Base-by-base conservation (phyloP, 1,140 invertebrate genomes). In the Carcinoscorpius rotundicauda region DNA sequence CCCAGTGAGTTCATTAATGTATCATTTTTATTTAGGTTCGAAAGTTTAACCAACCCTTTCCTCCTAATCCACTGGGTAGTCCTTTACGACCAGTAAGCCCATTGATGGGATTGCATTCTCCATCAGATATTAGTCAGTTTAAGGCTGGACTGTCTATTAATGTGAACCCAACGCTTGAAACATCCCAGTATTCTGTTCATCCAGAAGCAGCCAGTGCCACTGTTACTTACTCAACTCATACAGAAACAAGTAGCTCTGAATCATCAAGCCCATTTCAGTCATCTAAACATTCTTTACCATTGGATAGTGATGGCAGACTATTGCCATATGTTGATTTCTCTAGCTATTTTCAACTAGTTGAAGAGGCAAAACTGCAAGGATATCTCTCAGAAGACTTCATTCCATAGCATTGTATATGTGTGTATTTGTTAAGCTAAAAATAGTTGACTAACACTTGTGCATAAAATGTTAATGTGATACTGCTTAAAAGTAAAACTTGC, bases 251-350 rank as follows among this genome's bases (percentile, higher is more conserved):
- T 51, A 72, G 69, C 57, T 72, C 71, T 10, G 72, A 72, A 58
- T 61, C 63, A 10, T 50, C 65, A 10, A 56, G 65, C 49, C 60
- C 52, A 52, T 67, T 67, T 64, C 66, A 67, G 11, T 58, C 60
- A 58, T 10, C 60, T 6, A 57, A 48, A n/a, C 60, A 61, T 5
- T 61, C 60, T 2, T 51, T 82, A 49, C 75, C 77, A 52, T 72
- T 81, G 52, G 80, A 82, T 72, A 75, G 75, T 67, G 82, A 88
- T 70, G 82, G 82, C 11, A 81, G 80, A 71, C 85, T 92, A n/a
- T 81, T 83, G 67, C 80, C 88, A 4, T 93, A 95, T 75, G 88
- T 93, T 0, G 87, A 91, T 76, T 95, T 93, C 75, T 81, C 84
- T 0, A 85, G 86, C 69, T 93, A 87, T 81, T 91, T 86, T 74